phyloP scores from a whole-genome alignment of 2,888 invertebrate species.

The Celastrina argiolus region DNA sequence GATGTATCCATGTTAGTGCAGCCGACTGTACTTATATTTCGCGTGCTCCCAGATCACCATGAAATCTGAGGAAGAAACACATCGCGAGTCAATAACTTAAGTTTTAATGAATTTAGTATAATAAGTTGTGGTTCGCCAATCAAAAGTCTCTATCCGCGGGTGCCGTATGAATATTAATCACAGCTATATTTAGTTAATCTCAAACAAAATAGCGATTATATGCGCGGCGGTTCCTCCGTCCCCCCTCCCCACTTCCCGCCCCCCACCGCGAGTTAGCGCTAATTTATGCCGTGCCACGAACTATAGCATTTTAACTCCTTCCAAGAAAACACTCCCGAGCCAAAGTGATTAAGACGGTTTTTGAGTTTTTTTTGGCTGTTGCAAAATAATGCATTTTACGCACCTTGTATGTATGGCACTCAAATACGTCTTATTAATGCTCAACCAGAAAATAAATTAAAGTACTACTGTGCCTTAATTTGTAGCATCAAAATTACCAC shows the following conservation, averaged over 20 bases:
- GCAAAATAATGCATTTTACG: background rate
- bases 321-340: conserved; percentile 45
- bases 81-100: background rate
- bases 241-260: background rate
- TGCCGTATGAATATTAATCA: conserved; percentile 63
- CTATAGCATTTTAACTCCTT: conserved; percentile 78
- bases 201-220: conserved; percentile 72
- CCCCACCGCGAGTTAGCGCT: conserved; percentile 54
- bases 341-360: conserved; percentile 39
- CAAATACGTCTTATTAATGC: too few species aligned
- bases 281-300: conserved; percentile 76
- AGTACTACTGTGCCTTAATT: too few species aligned
- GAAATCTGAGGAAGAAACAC: background rate
- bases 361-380: conserved; percentile 21
- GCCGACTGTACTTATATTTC: background rate
- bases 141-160: conserved; percentile 42
- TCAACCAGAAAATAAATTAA: too few species aligned
- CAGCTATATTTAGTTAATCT: conserved; percentile 69
- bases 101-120: conserved; percentile 8
- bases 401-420: background rate
- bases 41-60: background rate
- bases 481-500: too few species aligned
- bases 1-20: too few species aligned
- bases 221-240: conserved; percentile 66
- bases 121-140: conserved; percentile 30